These are phyloP conservation scores for Caerostris darwini DNA, from an alignment of 1,140 invertebrate species.

Conservation along the genomic window DNA sequence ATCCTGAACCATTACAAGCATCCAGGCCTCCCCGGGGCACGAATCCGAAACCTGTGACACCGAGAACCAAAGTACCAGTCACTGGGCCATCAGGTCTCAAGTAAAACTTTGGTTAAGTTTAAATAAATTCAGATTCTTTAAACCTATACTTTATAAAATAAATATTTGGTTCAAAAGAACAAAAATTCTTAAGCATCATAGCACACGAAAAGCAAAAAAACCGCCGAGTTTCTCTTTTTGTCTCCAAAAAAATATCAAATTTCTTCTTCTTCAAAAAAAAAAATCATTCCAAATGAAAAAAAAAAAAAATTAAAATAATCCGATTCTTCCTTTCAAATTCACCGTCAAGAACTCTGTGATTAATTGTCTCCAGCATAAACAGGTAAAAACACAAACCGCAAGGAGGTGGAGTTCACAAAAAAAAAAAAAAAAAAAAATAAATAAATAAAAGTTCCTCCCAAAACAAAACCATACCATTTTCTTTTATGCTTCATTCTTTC, in stretches of 20 bases:
- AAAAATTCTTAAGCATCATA: too few relatives aligned
- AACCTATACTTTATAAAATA: too few relatives aligned
- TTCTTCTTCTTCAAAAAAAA: not conserved
- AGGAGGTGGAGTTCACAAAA: not conserved
- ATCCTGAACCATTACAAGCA: too few relatives aligned
- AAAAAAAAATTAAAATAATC: not conserved
- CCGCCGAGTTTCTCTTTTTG: not conserved
- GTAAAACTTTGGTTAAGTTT: too few relatives aligned
- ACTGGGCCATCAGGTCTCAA: too few relatives aligned
- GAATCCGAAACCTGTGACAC: too few relatives aligned
- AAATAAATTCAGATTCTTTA: too few relatives aligned
- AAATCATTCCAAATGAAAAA: not conserved
- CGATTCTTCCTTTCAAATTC: not conserved
- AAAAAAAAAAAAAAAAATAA: not conserved
- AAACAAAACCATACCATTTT: not conserved
- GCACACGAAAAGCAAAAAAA: too few relatives aligned
- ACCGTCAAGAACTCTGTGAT: slow-evolving; percentile 26
- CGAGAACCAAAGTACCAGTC: too few relatives aligned
- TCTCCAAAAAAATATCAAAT: not conserved
- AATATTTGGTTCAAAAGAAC: too few relatives aligned
- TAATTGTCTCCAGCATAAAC: slow-evolving; percentile 39
- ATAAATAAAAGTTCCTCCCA: not conserved
- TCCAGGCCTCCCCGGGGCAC: too few relatives aligned
- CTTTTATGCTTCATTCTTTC: not conserved
- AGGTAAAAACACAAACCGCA: slow-evolving; percentile 44